Percentiles rank a stretch among this genome's conserved stretches.
Evolutionary conservation across 37 sponge, comb jelly and placozoan genomes (phyloP).

Genomic region (Tethya wilhelma): DNA sequence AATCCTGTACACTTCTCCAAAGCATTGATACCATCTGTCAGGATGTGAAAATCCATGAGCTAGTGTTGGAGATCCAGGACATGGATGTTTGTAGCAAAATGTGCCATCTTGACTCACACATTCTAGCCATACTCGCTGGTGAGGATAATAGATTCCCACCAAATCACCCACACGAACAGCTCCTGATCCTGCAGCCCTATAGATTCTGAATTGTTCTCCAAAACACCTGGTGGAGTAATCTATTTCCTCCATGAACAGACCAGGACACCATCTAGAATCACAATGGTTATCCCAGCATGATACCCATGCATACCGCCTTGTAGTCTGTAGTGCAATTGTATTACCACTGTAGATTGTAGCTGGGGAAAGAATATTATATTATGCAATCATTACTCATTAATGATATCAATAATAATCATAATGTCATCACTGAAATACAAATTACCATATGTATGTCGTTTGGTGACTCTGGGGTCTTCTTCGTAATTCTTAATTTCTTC

Average conservation of each 20-base stretch:
- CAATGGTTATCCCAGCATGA: too few species aligned
- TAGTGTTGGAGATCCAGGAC: neutral
- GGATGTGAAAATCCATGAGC: neutral
- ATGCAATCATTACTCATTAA: too few species aligned
- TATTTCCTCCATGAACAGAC: neutral
- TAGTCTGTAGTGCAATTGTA: too few species aligned
- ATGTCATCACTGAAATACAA: too few species aligned
- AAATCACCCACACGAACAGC: neutral
- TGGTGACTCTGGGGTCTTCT: too few species aligned
- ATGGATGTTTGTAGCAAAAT: neutral
- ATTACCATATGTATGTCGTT: too few species aligned
- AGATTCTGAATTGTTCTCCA: neutral
- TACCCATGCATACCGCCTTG: too few species aligned
- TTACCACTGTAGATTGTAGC: too few species aligned
- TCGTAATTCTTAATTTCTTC: too few species aligned
- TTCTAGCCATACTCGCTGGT: neutral
- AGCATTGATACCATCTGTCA: neutral
- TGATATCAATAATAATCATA: too few species aligned
- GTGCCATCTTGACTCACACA: neutral
- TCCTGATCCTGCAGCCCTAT: neutral
- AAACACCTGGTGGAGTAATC: neutral
- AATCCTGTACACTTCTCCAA: neutral
- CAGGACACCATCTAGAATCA: neutral
- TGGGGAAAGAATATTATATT: too few species aligned
- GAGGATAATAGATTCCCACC: neutral